These are phyloP conservation scores for Aplochiton taeniatus DNA, from an alignment of 2,797 vertebrate genomes.

Conservation along the genomic window DNA sequence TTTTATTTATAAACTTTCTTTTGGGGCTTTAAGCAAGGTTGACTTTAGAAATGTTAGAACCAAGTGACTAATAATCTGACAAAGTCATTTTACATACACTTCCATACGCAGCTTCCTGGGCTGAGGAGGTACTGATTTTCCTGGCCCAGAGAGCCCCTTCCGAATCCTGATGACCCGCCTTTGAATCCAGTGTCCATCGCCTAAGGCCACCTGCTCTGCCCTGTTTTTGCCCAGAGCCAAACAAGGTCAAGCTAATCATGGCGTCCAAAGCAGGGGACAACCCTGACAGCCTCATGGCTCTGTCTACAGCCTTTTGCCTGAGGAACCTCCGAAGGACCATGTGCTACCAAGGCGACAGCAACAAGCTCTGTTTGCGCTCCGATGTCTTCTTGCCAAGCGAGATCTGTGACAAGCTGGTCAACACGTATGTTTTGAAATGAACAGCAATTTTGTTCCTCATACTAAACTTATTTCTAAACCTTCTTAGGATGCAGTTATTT, in stretches of 20 bases:
- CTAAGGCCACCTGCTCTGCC: constrained; percentile 48
- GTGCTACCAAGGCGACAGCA: constrained; percentile 88
- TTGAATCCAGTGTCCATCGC: neutral
- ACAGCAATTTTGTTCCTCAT: no score
- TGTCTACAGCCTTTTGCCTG: constrained; percentile 91
- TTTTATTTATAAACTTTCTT: no score
- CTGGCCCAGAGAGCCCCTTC: neutral
- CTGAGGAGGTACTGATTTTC: no score
- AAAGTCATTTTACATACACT: no score
- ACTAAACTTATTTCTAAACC: no score
- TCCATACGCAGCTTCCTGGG: no score
- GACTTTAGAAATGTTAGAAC: no score
- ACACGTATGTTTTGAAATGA: constrained; percentile 85
- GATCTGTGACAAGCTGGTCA: constrained; percentile 95
- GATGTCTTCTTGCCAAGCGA: constrained; percentile 97
- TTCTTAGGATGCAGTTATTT: no score
- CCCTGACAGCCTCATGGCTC: constrained; percentile 90
- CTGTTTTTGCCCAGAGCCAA: constrained; percentile 47
- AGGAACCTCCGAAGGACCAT: constrained; percentile 92
- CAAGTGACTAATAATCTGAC: no score
- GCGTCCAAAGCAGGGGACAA: constrained; percentile 90
- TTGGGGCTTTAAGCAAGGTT: no score
- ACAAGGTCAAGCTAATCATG: constrained; percentile 74
- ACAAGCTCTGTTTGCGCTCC: constrained; percentile 84
- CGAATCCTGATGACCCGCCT: constrained; percentile 17